These are phyloP conservation scores for Oryctolagus cuniculus DNA, from an alignment of 2,113 vertebrate species.

Conservation along the genomic window DNA sequence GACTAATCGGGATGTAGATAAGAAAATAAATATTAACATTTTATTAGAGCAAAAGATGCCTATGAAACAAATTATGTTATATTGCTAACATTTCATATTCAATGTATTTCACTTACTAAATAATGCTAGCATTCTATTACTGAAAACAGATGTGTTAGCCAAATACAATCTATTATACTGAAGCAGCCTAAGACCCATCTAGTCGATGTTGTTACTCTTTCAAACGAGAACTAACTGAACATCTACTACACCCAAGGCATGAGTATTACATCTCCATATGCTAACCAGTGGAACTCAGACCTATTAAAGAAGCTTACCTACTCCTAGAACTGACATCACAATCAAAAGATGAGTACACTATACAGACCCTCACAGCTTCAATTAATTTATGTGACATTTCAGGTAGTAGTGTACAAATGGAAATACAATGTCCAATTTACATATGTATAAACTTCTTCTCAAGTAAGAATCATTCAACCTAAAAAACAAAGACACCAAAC, in stretches of 20 bases:
- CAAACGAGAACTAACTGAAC: not conserved
- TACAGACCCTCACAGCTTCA: not conserved
- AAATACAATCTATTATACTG: not conserved
- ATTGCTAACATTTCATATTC: not conserved
- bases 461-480: not conserved
- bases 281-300: not conserved
- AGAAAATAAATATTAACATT: slow-evolving; percentile 14
- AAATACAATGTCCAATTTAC: not conserved
- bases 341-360: no score
- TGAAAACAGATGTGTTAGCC: not conserved
- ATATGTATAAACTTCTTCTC: not conserved
- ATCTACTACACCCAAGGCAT: not conserved
- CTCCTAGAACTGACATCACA: not conserved
- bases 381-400: not conserved
- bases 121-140: not conserved
- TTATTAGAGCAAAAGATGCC: not conserved
- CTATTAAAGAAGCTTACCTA: not conserved
- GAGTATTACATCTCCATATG: not conserved
- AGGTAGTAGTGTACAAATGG: not conserved
- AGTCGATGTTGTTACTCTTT: not conserved
- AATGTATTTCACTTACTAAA: not conserved
- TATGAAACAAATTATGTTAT: not conserved
- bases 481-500: not conserved
- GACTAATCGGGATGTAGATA: not conserved
- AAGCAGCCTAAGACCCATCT: not conserved